Evolutionary conservation across 1,140 invertebrate genomes (phyloP), one percentile per base, ranked within the genome.

Genomic region (Drosophila ananassae): DNA sequence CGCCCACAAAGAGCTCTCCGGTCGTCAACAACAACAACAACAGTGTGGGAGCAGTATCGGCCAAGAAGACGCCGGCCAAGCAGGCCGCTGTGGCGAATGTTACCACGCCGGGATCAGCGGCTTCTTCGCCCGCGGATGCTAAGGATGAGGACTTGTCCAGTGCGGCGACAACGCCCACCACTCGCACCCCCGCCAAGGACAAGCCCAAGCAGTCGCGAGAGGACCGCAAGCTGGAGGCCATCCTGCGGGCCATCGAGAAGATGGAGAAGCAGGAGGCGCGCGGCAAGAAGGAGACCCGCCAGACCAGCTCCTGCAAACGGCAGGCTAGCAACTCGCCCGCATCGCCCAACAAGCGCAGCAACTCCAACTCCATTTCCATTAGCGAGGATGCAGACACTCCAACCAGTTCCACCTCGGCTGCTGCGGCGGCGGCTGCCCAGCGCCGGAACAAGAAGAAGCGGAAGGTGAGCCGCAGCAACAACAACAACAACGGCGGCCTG

Each of bases 181-280:
- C 73, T 12, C 77, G 48, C 2, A 50, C 59, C 0, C 22, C 63
- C 2, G 71, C 51, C 72, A 92, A 90, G 59, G 85, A 91, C 17
- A 90, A 91, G 9, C 83, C 75, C 2, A 89, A 93, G 52, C 92
- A 97, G 95, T 97, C 96, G 2, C 93, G 97, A 3, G 98, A 99
- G 92, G 98, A 99, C 85, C 94, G 97, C n/a, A 99, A 99, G 93
- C 95, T 99, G 94, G 97, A 98, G 87, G 97, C 97, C 0, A 98
- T 98, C 72, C 96, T 99, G 95, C 97, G 98, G 89, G 97, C 97
- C 0, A 98, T 99, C 92, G 96, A 96, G 76, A 93, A 96, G 30
- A 94, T 97, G 93, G 96, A 97, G 77, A 96, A 96, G 75, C 95
- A 95, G 12, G 94, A 96, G 81, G 95, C 96, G 54, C 92, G 95